These are phyloP conservation scores for Luperina testacea DNA, from an alignment of 2,888 invertebrate genomes.

Conservation along the genomic window DNA sequence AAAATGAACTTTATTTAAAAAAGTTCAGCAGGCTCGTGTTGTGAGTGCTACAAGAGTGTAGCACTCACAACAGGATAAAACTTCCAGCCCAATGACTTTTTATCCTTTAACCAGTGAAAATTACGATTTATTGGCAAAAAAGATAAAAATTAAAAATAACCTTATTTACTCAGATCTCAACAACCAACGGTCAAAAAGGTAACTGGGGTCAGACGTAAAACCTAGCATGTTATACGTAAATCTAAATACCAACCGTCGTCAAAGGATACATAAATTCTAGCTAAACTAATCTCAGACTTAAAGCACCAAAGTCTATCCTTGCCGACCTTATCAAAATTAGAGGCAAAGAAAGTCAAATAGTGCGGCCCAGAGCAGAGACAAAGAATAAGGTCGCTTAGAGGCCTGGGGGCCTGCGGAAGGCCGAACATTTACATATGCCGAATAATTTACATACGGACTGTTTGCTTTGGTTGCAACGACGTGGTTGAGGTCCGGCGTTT, in stretches of 20 bases:
- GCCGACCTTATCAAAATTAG: slow-evolving; percentile 49
- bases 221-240: slow-evolving; percentile 29
- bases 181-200: slow-evolving; percentile 29
- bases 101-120: neutral
- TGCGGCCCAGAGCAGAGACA: slow-evolving; percentile 51
- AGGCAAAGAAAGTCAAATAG: slow-evolving; percentile 58
- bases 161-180: slow-evolving; percentile 9
- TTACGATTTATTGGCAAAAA: neutral
- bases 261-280: slow-evolving; percentile 37
- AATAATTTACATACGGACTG: slow-evolving; percentile 51
- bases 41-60: too few relatives aligned
- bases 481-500: slow-evolving; percentile 25
- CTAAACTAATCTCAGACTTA: slow-evolving; percentile 36
- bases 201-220: slow-evolving; percentile 25
- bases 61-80: neutral
- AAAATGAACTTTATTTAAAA: neutral
- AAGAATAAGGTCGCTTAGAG: slow-evolving; percentile 57
- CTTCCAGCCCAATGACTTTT: neutral
- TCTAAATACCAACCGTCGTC: slow-evolving; percentile 36
- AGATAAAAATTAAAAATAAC: neutral
- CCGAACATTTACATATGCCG: slow-evolving; percentile 55
- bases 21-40: too few relatives aligned
- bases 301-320: slow-evolving; percentile 32
- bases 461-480: slow-evolving; percentile 32
- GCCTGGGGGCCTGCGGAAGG: slow-evolving; percentile 53